Evolutionary conservation across 2,797 vertebrate species (phyloP).

Genomic region (Enteromius unitaeniatus): DNA sequence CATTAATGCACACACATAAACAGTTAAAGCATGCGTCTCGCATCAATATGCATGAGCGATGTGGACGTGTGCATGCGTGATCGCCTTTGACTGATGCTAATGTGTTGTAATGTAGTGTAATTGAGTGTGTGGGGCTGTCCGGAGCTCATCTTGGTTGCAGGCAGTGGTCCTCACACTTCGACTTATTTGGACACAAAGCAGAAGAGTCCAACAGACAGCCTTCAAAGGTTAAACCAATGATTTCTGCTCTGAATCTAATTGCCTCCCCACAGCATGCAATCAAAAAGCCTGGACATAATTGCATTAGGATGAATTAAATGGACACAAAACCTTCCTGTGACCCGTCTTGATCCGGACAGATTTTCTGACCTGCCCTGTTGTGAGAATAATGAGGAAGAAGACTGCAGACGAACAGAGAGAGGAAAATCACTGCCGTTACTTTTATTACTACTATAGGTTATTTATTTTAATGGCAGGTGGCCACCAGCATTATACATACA

Average conservation of each 20-base stretch:
- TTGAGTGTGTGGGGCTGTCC: constrained; percentile 49
- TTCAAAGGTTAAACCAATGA: constrained; percentile 61
- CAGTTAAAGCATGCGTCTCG: background rate
- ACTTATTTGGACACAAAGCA: constrained; percentile 33
- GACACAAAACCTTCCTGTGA: constrained; percentile 2
- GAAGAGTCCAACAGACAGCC: constrained; percentile 48
- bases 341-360: background rate
- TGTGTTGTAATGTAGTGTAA: constrained; percentile 50
- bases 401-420: background rate
- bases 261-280: constrained; percentile 51
- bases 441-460: background rate
- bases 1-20: constrained; percentile 21
- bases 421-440: background rate
- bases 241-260: constrained; percentile 61
- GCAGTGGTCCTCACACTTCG: background rate
- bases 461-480: too few species aligned
- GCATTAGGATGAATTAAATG: constrained; percentile 55
- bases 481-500: too few species aligned
- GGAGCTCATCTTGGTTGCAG: constrained; percentile 30
- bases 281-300: constrained; percentile 58
- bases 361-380: constrained; percentile 26
- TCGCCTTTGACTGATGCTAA: constrained; percentile 19
- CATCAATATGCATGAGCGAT: too few species aligned
- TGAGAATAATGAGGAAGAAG: constrained; percentile 25
- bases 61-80: background rate